phyloP scores from a whole-genome alignment of 2,888 invertebrate genomes.

The Bellardia bayeri region DNA sequence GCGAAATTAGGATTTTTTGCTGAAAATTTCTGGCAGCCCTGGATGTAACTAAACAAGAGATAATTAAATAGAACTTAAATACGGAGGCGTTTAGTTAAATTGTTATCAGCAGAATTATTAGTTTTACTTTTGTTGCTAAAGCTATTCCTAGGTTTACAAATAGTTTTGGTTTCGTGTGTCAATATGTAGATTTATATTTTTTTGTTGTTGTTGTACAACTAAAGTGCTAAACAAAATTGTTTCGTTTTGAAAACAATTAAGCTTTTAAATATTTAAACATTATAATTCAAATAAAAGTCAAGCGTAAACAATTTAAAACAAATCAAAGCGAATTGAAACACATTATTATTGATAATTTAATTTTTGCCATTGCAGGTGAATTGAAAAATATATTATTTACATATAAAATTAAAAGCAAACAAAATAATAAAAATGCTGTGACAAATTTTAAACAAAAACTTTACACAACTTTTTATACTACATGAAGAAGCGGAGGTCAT shows the following conservation, averaged over 20 bases:
- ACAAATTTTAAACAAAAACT: conserved; percentile 25
- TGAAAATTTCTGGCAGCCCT: too few relatives aligned
- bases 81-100: conserved; percentile 53
- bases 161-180: conserved; percentile 38
- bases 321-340: background rate
- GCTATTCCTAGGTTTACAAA: conserved; percentile 15
- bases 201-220: background rate
- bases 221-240: conserved; percentile 36
- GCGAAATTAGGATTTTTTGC: too few relatives aligned
- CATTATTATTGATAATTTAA: background rate
- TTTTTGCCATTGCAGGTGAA: conserved; percentile 22
- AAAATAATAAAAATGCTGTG: conserved; percentile 14
- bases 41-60: conserved; percentile 12
- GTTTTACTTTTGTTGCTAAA: conserved; percentile 19
- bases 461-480: background rate
- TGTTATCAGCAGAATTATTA: conserved; percentile 50
- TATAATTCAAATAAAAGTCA: background rate
- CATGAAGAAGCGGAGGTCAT: background rate
- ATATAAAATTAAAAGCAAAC: background rate
- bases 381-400: background rate
- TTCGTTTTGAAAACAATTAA: conserved; percentile 32
- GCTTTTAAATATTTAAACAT: conserved; percentile 2
- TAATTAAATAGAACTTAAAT: conserved; percentile 40
- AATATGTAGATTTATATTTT: conserved; percentile 13
- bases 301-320: background rate